Evolutionary conservation across 2,888 invertebrate species (phyloP), one percentile per base, ranked within the genome.

Genomic region (Cataglyphis cursor): DNA sequence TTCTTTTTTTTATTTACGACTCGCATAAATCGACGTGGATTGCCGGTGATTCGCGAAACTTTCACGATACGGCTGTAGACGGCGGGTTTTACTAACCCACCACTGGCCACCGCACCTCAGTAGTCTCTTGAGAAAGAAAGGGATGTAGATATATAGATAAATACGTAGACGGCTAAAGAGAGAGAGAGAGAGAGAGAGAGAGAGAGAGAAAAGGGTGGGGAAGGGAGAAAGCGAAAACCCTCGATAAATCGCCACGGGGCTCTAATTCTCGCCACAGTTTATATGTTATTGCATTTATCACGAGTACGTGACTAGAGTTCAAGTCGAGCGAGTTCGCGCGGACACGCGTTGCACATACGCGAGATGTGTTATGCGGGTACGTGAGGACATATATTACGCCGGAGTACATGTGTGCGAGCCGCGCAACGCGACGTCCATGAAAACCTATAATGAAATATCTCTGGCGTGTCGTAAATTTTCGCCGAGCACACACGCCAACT

Each of bases 281-380:
- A 94, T 93, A 93, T 90, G 93, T 93, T 93, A 94, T 94, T 93
- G 93, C 94, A 94, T 94, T 94, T 93, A 93, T 94, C 94, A 93
- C 92, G 84, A 44, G 86, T 93, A 94, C 94, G 94, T 94, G 94
- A 89, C 84, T 82, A 72, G 93, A 86, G 82, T 93, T 89, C 70
- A 68, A 87, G 88, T 88, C 51, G 73, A 62, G 72, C 54, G 59
- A 65, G 54, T 64, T 73, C 75, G 75, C 82, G 87, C 84, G 86
- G 82, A 89, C 90, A 87, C 89, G 85, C 85, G 88, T 85, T 81
- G 73, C 82, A 86, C 86, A 87, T 85, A 87, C 83, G 62, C 35
- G 76, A 65, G 57, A 90, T 90, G 90, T 88, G 88, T 81, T 87
- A 83, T 87, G 82, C 85, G 83, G 82, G 78, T 88, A 89, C 91